phyloP scores from a whole-genome alignment of 1,140 invertebrate species.

The Dendroctonus ponderosae region DNA sequence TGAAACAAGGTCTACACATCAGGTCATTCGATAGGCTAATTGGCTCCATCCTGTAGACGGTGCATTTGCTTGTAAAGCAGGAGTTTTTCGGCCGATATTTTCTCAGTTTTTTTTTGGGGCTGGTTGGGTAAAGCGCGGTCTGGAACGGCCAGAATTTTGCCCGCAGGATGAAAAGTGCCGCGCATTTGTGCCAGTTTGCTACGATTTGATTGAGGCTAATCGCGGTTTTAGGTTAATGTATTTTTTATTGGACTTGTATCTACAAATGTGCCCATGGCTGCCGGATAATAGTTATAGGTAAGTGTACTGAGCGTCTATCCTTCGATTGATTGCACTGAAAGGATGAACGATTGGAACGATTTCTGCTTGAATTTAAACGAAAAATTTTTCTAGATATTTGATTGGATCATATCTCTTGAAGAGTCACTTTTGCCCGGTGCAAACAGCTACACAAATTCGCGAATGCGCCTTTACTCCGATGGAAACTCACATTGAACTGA shows the following conservation, averaged over 20 bases:
- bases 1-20: constrained; percentile 15
- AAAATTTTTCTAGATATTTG: too few relatives aligned
- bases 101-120: not conserved
- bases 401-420: too few relatives aligned
- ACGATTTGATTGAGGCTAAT: not conserved
- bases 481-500: too few relatives aligned
- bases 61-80: constrained; percentile 1
- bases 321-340: too few relatives aligned
- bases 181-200: not conserved
- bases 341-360: too few relatives aligned
- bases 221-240: constrained; percentile 20
- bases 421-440: too few relatives aligned
- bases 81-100: not conserved
- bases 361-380: too few relatives aligned
- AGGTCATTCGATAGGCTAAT: constrained; percentile 30
- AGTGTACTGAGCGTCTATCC: not conserved
- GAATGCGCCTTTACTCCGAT: too few relatives aligned
- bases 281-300: constrained; percentile 33
- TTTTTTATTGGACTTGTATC: constrained; percentile 29
- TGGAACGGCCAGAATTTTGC: not conserved
- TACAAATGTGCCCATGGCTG: constrained; percentile 33
- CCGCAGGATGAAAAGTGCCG: constrained; percentile 1
- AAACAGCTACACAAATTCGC: too few relatives aligned
- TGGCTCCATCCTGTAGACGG: constrained; percentile 29
- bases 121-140: not conserved